phyloP scores from a whole-genome alignment of 2,888 invertebrate genomes.

The Ectemnius continuus region DNA sequence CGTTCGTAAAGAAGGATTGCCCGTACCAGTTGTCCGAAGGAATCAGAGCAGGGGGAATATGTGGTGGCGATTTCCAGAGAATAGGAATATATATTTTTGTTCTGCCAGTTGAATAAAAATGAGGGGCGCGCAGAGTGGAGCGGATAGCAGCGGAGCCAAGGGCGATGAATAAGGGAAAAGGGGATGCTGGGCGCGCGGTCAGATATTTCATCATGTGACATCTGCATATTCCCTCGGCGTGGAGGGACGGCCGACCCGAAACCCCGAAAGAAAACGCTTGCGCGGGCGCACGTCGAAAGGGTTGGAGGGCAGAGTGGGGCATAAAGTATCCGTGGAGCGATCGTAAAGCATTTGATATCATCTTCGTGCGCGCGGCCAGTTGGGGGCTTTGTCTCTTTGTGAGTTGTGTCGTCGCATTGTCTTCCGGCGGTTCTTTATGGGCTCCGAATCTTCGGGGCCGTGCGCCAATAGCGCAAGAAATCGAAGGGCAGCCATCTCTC shows the following conservation, averaged over 20 bases:
- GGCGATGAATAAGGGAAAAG: slow-evolving; percentile 27
- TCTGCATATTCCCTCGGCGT: slow-evolving; percentile 66
- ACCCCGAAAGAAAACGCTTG: slow-evolving; percentile 57
- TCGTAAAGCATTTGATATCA: slow-evolving; percentile 74
- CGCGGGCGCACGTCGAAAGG: slow-evolving; percentile 31
- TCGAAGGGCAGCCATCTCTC: slow-evolving; percentile 42
- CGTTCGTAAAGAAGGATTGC: neutral
- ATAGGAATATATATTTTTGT: slow-evolving; percentile 29
- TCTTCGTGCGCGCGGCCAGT: slow-evolving; percentile 66
- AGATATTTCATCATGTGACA: slow-evolving; percentile 69
- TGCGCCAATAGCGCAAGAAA: slow-evolving; percentile 61
- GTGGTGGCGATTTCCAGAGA: slow-evolving; percentile 2
- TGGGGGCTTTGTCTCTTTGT: slow-evolving; percentile 69
- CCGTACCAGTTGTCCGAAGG: neutral
- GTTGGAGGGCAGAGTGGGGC: slow-evolving; percentile 59
- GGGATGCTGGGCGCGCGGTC: slow-evolving; percentile 23
- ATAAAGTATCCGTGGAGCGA: slow-evolving; percentile 71
- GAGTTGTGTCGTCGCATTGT: slow-evolving; percentile 70
- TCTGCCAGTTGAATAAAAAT: slow-evolving; percentile 12
- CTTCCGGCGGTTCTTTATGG: slow-evolving; percentile 66
- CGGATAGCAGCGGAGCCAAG: slow-evolving; percentile 34
- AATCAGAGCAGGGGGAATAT: neutral
- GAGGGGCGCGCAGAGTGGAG: slow-evolving; percentile 16
- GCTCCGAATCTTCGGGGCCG: slow-evolving; percentile 51
- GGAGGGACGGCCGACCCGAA: slow-evolving; percentile 47